Conservation (phyloP, 2,113 vertebrate species). For the Toxostoma redivivum region DNA sequence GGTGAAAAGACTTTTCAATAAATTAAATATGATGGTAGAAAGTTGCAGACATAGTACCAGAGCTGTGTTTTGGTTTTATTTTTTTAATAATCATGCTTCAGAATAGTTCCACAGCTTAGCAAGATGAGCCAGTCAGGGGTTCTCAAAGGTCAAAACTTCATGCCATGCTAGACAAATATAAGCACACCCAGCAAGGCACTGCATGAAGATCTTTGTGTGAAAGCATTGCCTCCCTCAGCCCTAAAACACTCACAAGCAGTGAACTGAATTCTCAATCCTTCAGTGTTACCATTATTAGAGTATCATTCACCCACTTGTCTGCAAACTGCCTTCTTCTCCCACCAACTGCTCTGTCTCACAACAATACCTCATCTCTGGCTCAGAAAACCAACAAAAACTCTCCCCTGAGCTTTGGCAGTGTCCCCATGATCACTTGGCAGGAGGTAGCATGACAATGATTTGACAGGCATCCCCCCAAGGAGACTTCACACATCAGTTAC, state of each 20-base stretch:
- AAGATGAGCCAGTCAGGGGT: background rate
- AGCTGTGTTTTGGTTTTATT: background rate
- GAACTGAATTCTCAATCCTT: background rate
- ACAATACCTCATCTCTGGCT: constrained; percentile 31
- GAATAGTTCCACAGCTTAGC: background rate
- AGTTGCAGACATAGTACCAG: background rate
- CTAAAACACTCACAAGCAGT: background rate
- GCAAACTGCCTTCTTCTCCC: constrained; percentile 19
- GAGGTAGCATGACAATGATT: constrained; percentile 63
- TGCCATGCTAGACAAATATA: background rate
- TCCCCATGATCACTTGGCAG: constrained; percentile 42
- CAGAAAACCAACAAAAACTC: constrained; percentile 52
- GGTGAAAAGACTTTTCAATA: background rate
- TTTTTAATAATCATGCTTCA: background rate
- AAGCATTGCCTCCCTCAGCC: background rate
- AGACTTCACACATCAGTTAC: constrained; percentile 65
- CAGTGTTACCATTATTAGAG: background rate
- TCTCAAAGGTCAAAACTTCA: background rate
- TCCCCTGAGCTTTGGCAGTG: constrained; percentile 53
- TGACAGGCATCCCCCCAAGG: constrained; percentile 38
- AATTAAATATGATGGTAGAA: background rate
- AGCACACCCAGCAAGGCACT: background rate
- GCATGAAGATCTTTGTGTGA: background rate
- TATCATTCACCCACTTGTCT: constrained; percentile 63
- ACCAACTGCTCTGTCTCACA: background rate